Evolutionary conservation across 2,797 vertebrate species (phyloP), one percentile per base, ranked within the genome.

Genomic region (Anguilla obscura): DNA sequence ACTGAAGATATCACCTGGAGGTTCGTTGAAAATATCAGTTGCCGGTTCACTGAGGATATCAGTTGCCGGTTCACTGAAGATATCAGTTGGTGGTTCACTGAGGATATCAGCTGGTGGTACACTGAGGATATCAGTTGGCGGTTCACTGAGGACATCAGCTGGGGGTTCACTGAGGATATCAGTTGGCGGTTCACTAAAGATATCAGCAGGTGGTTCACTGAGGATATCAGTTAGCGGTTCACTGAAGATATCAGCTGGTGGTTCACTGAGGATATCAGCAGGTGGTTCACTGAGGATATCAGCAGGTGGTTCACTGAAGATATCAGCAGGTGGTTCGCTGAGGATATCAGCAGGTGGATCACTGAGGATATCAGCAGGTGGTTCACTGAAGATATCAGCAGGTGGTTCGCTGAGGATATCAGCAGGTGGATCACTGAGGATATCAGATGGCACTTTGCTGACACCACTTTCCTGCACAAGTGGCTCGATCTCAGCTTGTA

Each of bases 1-100:
- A 58, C 89, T 90, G 91, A 96, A 96, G 89, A 96, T 90, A 85
- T 95, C 94, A 14, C 91, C 93, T 0, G 94, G 94, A 1, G 94
- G 94, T 0, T 94, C 94, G 0, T 4, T 87, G 40, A 88, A 87
- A 0, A 87, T 89, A 4, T 87, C 14, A 0, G 69, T 63, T 1
- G 88, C 63, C 1, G 90, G 27, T 0, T 90, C 90, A 1, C 86
- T 52, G 0, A 93, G 85, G 21, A 95, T 2, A 84, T 94, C 92
- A 0, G 90, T 91, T 89, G 95, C 87, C 0, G 94, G 94, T 52
- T 94, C 88, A 0, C n/a, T 9, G 18, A 91, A 9, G 86, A 18
- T 24, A 30, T 16, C 83, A 24, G 50, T 56, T 6, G 24, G 24
- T 14, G 85, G 85, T 86, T 86, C 88, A 5, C 89, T 58, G 1